phyloP scores from a whole-genome alignment of 1,140 invertebrate genomes.

The Adelges cooleyi region DNA sequence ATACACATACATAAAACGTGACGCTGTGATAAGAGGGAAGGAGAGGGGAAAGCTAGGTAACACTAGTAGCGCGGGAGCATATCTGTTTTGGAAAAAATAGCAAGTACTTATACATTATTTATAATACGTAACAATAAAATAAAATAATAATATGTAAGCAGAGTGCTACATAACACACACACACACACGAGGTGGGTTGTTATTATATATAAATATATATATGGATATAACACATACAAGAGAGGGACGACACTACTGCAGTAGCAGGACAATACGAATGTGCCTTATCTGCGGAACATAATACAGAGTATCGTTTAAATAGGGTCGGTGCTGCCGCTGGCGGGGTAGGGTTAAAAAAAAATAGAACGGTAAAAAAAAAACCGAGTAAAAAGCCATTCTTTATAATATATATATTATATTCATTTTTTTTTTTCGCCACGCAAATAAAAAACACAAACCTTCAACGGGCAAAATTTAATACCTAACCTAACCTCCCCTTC shows the following conservation, averaged over 20 bases:
- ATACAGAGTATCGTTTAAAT: neutral
- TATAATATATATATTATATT: too few relatives aligned
- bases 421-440: conserved; percentile 13
- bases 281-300: conserved; percentile 25
- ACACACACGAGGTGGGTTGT: neutral
- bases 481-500: conserved; percentile 3
- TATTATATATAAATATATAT: neutral
- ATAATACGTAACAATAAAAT: neutral
- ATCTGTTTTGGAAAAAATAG: neutral
- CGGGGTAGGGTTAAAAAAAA: neutral
- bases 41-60: neutral
- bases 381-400: conserved; percentile 14
- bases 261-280: conserved; percentile 22
- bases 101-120: too few relatives aligned
- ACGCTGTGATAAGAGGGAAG: neutral
- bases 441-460: conserved; percentile 23
- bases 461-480: neutral
- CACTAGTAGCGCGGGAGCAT: neutral
- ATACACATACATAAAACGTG: too few relatives aligned
- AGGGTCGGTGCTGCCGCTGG: neutral
- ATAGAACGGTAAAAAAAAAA: neutral
- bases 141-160: neutral
- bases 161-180: neutral
- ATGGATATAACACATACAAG: neutral
- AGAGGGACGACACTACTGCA: neutral